Evolutionary conservation across 2,113 vertebrate species (phyloP), one percentile per base, ranked within the genome.

Genomic region (Cyprinus carpio): DNA sequence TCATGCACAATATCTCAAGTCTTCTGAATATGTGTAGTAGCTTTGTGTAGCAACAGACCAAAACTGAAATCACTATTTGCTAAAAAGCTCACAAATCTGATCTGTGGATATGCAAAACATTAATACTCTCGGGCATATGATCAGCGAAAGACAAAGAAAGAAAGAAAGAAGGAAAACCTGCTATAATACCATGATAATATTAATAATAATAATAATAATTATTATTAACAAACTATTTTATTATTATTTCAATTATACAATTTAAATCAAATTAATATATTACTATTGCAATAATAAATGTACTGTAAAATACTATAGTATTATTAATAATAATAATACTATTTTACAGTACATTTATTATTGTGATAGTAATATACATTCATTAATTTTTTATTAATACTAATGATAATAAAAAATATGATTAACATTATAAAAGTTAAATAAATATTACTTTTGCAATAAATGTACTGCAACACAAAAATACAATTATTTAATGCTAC

Each of bases 311-410:
- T n/a, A 23, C 12, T n/a, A n/a, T 60, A 40, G 6, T 58, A 58
- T 23, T 58, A 58, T n/a, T n/a, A 60, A 20, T 87, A 83, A 84
- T 88, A 86, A 81, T 87, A 85, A 40, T 40, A 37, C 4, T 37
- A 37, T 34, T 3, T 3, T 3, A 34, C 34, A 37, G 34, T 37
- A 37, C 0, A 37, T 37, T 11, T 46, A 46, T 46, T 46, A 46
- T 46, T 11, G 2, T 46, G 9, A 46, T 11, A 40, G 37, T 37
- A 5, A 37, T 37, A 37, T n/a, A n/a, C n/a, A n/a, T n/a, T n/a
- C n/a, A n/a, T n/a, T n/a, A n/a, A n/a, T n/a, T n/a, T n/a, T n/a
- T n/a, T 56, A 56, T 18, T 56, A 56, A 7, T 58, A 58, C 18
- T 87, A 83, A 84, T 88, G 84, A 80, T 86, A 85, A 40, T 43